Base-by-base conservation (phyloP, 2,113 vertebrate species). In the Athene noctua region DNA sequence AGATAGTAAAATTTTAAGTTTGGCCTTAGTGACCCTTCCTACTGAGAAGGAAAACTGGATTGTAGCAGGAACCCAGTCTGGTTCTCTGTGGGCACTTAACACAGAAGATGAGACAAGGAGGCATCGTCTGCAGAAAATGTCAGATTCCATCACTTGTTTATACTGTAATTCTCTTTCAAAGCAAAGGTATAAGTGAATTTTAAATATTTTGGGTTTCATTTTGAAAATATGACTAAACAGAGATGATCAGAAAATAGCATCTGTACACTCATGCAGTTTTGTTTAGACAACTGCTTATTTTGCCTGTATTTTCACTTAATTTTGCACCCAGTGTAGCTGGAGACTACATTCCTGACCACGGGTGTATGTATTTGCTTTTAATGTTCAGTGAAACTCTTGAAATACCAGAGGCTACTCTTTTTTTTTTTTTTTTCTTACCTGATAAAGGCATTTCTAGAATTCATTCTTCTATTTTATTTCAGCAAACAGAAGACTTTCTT, bases 61-160 rank as follows among this genome's bases (percentile, higher is more conserved):
- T 88, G 98, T 99, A 84, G 99, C 98, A 15, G 99, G 99, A 52
- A 99, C 99, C 3, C 99, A 99, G 96, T 98, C 98, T 46, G 99
- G 99, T 34, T 98, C 97, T 44, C 96, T 99, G 22, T 96, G 99
- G 85, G 98, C 98, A 52, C 58, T 99, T 89, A 98, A 97, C 80
- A 98, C 97, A 5, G 96, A 94, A 73, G 98, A 99, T 71, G 67
- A 88, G 68, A 97, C 94, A 8, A 95, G 81, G 47, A 98, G 98
- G 63, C 99, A 99, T 86, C 96, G 81, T 42, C 98, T 99, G 66
- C 98, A 99, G 96, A 98, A 98, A 47, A 99, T 99, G 97, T 96
- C 97, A 0, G 99, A 99, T 73, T 98, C 99, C 1, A 92, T 99
- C 94, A 99, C 99, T 40, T 99, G 99, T 17, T 97, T 99, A 34